Percentiles rank a stretch among this genome's conserved stretches.
Conservation (phyloP, 2,888 invertebrate genomes). For the Exocentrus adspersus region DNA sequence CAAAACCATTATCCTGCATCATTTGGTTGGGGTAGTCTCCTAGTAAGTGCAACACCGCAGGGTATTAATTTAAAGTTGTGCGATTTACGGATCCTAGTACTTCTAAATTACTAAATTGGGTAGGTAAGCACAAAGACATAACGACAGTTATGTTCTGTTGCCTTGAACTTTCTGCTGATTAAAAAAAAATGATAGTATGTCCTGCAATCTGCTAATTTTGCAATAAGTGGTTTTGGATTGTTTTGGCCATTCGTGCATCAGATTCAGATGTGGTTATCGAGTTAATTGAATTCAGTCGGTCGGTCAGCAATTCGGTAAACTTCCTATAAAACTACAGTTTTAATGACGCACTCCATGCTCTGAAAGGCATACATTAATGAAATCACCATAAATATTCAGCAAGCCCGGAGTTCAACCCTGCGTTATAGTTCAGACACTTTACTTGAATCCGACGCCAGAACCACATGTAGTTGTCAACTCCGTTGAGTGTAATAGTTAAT, state of each 20-base stretch:
- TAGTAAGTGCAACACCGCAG: not conserved
- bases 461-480: constrained; percentile 41
- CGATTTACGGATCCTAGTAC: not conserved
- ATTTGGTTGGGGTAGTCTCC: not conserved
- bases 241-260: no score
- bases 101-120: no score
- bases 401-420: constrained; percentile 31
- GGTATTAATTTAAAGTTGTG: constrained; percentile 3
- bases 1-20: constrained; percentile 3
- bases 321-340: constrained; percentile 6
- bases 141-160: no score
- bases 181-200: no score
- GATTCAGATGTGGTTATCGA: not conserved
- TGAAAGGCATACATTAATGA: constrained; percentile 38
- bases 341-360: constrained; percentile 10
- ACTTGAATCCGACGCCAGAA: constrained; percentile 41
- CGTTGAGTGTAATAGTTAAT: constrained; percentile 36
- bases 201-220: no score
- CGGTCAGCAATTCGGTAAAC: constrained; percentile 3
- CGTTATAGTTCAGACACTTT: constrained; percentile 40
- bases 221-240: no score
- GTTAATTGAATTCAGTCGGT: not conserved
- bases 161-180: no score
- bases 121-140: no score
- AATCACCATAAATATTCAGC: constrained; percentile 39